Base-by-base conservation (phyloP, 1,140 invertebrate genomes). In the Bacillus rossius region DNA sequence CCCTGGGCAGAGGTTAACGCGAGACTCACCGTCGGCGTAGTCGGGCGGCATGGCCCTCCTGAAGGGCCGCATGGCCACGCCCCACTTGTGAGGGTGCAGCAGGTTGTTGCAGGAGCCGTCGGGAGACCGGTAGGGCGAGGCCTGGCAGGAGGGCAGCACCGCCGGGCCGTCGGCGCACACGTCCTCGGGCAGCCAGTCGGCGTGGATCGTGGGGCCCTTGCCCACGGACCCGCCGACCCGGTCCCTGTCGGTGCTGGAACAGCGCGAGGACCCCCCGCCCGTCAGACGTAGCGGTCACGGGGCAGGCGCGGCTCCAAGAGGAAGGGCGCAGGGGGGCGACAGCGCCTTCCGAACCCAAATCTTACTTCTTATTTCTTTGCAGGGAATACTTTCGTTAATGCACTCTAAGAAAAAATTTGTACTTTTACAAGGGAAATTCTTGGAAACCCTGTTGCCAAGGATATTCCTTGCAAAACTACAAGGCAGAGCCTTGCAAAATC, bases 71-170 rank as follows among this genome's bases (percentile, higher is more conserved):
- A 86, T 84, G 0, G 88, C 80, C 0, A 84, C 81, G 0, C 92
- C 94, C 76, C 80, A 89, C 1, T 74, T 73, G 3, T 73, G 68
- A 0, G 84, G 81, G 63, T 88, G 72, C 8, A 78, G 56, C 16
- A 86, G 68, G 72, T 91, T 93, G 70, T 95, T 95, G 69, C 93
- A 95, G 26, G 80, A 82, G 0, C 92, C 92, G 63, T 92, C 86
- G 16, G 83, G 76, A 0, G 78, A 79, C 55, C 93, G 72, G 70
- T 87, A 96, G 55, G 77, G 75, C 3, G 65, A 64, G 64, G 69
- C 54, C 61, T 45, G 54, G 65, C 60, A 75, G 13, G 41, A 51
- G 13, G 2, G 53, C 14, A 22, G 17, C 8, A 53, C 26, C 5
- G 16, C 26, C 5, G 17, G 17, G 14, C 37, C 51, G 16, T 57